Evolutionary conservation across 2,113 vertebrate genomes (phyloP).

Genomic region (Spea bombifrons): DNA sequence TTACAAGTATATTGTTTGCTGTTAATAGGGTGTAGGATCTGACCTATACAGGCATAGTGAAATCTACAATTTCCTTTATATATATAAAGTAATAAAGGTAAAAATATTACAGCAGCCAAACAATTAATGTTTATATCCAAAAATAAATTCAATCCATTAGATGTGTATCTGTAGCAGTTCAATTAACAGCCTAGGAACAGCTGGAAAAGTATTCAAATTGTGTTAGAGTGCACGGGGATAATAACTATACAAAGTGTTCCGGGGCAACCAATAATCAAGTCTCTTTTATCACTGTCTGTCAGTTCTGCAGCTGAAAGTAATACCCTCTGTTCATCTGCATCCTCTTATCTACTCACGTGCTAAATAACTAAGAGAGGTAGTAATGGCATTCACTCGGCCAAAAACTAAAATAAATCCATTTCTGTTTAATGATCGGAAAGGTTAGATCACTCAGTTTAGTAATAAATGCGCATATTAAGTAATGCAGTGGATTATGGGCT

Average conservation of each 20-base stretch:
- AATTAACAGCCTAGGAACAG: constrained; percentile 11
- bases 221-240: not conserved
- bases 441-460: not conserved
- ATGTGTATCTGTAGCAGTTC: not conserved
- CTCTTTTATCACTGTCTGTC: constrained; percentile 1
- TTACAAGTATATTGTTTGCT: too few species aligned
- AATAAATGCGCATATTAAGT: not conserved
- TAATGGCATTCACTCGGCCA: not conserved
- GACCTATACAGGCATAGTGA: too few species aligned
- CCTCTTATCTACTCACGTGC: not conserved
- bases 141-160: too few species aligned
- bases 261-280: constrained; percentile 15
- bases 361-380: not conserved
- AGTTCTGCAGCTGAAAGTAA: constrained; percentile 1
- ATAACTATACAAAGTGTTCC: constrained; percentile 30
- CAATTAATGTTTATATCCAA: too few species aligned
- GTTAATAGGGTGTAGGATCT: too few species aligned
- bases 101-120: too few species aligned
- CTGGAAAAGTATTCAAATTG: constrained; percentile 11
- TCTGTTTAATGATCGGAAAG: not conserved
- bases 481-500: too few species aligned
- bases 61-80: too few species aligned
- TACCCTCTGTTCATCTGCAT: not conserved
- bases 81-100: too few species aligned
- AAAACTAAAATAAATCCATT: not conserved